Conservation (phyloP, 2,113 vertebrate species). For the Oncorhynchus masou region DNA sequence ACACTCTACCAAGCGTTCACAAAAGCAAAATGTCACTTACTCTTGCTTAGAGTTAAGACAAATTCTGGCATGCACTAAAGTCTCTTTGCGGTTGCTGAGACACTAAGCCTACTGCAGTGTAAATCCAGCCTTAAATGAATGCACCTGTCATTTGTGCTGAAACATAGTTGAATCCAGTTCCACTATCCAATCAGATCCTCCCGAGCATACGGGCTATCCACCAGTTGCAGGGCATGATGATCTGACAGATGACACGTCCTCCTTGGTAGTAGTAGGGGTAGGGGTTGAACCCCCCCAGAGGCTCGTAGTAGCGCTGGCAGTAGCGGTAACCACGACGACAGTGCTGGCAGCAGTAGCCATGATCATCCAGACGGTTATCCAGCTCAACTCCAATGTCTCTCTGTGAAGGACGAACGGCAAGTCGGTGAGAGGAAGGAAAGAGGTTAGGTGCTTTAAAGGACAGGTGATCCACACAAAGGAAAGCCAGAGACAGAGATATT, state of each 20-base stretch:
- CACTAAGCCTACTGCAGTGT: too few species aligned
- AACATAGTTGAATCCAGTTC: slow-evolving; percentile 24
- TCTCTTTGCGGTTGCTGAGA: too few species aligned
- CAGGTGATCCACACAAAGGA: too few species aligned
- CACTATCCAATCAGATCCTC: slow-evolving; percentile 72
- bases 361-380: slow-evolving; percentile 86
- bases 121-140: too few species aligned
- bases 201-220: slow-evolving; percentile 96
- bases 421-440: not conserved
- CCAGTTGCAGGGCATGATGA: slow-evolving; percentile 98
- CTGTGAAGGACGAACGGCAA: slow-evolving; percentile 69
- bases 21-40: too few species aligned
- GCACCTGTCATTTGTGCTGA: not conserved
- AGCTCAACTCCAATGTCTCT: slow-evolving; percentile 87
- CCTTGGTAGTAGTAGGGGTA: slow-evolving; percentile 96
- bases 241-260: slow-evolving; percentile 88
- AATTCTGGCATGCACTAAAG: too few species aligned
- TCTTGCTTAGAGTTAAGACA: too few species aligned
- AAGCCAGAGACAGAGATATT: too few species aligned
- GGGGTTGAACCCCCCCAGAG: slow-evolving; percentile 87
- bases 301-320: slow-evolving; percentile 88
- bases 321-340: slow-evolving; percentile 88
- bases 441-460: too few species aligned
- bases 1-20: too few species aligned
- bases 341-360: slow-evolving; percentile 88